A percentile compares a stretch with the other conserved stretches of the same genome.
Evolutionary conservation across 1,140 invertebrate species (phyloP).

Genomic region (Manduca sexta): DNA sequence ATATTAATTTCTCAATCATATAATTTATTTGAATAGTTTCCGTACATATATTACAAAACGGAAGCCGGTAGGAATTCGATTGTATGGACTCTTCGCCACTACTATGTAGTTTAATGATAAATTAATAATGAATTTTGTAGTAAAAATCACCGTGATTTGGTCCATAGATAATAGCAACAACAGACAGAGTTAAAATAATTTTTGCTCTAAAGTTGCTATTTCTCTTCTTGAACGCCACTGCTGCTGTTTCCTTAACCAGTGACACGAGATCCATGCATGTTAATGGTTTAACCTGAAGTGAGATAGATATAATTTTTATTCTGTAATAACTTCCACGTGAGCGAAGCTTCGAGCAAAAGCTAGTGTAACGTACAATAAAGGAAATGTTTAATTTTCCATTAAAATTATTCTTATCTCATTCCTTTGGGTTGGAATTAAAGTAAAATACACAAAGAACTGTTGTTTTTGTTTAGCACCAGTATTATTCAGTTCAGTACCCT

Average conservation of each 20-base stretch:
- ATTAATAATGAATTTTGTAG: no score
- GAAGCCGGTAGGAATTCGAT: no score
- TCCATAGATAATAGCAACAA: slow-evolving; percentile 57
- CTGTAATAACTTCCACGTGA: neutral
- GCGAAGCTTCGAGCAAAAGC: no score
- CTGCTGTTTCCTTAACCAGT: slow-evolving; percentile 51
- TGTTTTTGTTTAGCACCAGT: neutral
- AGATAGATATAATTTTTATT: neutral
- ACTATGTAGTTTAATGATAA: no score
- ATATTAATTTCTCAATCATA: no score
- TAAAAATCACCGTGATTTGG: slow-evolving; percentile 51
- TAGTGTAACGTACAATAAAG: neutral
- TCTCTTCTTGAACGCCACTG: slow-evolving; percentile 51
- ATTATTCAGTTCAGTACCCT: neutral
- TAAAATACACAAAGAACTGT: no score
- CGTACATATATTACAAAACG: no score
- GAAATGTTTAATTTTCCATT: neutral
- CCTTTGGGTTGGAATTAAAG: no score
- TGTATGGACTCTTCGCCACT: no score
- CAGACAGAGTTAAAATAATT: slow-evolving; percentile 43
- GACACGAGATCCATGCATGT: slow-evolving; percentile 29
- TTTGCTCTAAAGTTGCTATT: slow-evolving; percentile 39
- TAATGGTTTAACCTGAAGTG: slow-evolving; percentile 36
- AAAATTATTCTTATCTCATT: neutral
- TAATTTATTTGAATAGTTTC: no score